Conservation (phyloP, 1,140 invertebrate genomes). For the Orchestia grillus region DNA sequence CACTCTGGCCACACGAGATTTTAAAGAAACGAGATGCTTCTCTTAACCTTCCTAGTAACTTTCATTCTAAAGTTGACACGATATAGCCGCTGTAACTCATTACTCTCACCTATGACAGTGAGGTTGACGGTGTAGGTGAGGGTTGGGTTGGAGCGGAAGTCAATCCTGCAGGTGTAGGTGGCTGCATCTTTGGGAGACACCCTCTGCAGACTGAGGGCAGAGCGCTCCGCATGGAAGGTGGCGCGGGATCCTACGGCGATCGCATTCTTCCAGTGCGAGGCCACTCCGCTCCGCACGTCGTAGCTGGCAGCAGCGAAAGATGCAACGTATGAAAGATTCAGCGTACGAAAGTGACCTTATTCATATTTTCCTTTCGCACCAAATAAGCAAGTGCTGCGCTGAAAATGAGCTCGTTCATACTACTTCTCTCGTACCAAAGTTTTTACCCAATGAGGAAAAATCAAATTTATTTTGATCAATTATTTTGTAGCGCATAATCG, state of each 20-base stretch:
- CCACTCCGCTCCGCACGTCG: conserved; percentile 47
- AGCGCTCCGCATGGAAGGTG: conserved; percentile 44
- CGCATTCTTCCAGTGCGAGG: conserved; percentile 59
- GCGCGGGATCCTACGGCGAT: conserved; percentile 37
- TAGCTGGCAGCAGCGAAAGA: conserved; percentile 14
- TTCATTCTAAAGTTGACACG: neutral
- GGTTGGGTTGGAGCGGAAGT: conserved; percentile 57
- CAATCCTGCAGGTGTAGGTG: conserved; percentile 57
- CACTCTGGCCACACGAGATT: neutral
- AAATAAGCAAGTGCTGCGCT: no score
- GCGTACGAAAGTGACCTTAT: no score
- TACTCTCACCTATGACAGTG: conserved; percentile 58
- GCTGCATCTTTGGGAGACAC: conserved; percentile 28
- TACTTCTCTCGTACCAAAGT: no score
- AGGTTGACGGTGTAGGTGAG: conserved; percentile 58
- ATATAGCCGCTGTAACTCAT: neutral
- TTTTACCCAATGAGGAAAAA: no score
- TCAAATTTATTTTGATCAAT: no score
- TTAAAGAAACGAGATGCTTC: no score
- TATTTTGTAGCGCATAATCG: no score
- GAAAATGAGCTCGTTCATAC: no score
- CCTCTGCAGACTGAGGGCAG: conserved; percentile 25
- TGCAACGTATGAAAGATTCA: neutral
- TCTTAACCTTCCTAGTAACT: no score
- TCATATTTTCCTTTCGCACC: no score